These are phyloP conservation scores for Hirtodrosophila confusa DNA, from an alignment of 2,888 invertebrate species.

Conservation along the genomic window DNA sequence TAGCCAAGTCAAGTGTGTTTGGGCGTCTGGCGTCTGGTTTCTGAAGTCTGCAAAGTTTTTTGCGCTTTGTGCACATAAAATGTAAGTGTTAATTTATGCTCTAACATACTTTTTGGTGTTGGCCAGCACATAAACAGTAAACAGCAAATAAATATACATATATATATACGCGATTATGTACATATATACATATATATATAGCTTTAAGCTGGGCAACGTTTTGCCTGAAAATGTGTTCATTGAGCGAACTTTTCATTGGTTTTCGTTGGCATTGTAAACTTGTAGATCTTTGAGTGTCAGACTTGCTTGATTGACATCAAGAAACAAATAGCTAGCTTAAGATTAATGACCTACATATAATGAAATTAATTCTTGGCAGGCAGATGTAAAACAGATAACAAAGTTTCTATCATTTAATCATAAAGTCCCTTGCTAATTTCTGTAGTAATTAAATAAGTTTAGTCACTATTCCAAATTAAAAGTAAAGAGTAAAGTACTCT, in stretches of 20 bases:
- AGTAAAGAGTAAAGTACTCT: too few species aligned
- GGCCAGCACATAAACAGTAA: constrained; percentile 38
- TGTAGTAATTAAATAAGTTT: too few species aligned
- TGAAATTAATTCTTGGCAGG: neutral
- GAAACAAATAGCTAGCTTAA: constrained; percentile 10
- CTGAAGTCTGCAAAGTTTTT: constrained; percentile 42
- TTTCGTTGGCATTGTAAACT: constrained; percentile 40
- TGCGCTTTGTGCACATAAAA: constrained; percentile 47
- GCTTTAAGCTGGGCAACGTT: neutral
- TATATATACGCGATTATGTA: constrained; percentile 7
- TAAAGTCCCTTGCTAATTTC: neutral
- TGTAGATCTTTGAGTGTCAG: constrained; percentile 23
- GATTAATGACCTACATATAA: constrained; percentile 11
- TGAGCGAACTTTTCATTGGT: constrained; percentile 15
- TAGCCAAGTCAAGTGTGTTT: constrained; percentile 46
- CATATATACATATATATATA: neutral
- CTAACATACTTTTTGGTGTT: constrained; percentile 49
- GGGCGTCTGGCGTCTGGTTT: constrained; percentile 42
- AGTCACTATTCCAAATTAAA: too few species aligned
- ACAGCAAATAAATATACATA: constrained; percentile 31
- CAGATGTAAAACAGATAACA: neutral
- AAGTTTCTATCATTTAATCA: neutral
- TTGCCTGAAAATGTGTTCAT: constrained; percentile 2
- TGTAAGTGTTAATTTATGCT: constrained; percentile 77
- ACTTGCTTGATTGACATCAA: constrained; percentile 12